Base-by-base conservation (phyloP, 2,888 invertebrate genomes). In the Elegia similella region DNA sequence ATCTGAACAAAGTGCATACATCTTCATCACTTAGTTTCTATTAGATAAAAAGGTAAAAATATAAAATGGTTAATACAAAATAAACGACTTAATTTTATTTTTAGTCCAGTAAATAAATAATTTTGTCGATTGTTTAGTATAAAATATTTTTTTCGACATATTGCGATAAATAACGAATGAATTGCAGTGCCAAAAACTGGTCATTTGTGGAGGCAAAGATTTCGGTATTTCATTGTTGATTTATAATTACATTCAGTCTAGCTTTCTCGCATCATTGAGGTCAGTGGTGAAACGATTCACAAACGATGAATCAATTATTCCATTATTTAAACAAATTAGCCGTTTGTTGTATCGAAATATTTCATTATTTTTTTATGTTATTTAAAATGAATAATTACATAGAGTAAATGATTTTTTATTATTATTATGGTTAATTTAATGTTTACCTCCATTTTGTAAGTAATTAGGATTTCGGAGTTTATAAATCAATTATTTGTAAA, bases 281-380 rank as follows among this genome's bases (percentile, higher is more conserved):
- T 50, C 50, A 62, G 65, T 61, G 59, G 57, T 58, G 56, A 50
- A 50, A 38, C 23, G 50, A 50, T 50, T 50, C 50, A 50, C 16
- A 34, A 32, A 62, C 56, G 62, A 80, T 69, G 81, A 85, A 90
- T 86, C 86, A 86, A 88, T 84, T 88, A 90, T 91, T 91, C 90
- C 89, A 90, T 83, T 85, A 84, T 82, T 85, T 83, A 83, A 72
- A 78, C 69, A 71, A 75, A 78, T 78, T 81, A 84, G 82, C 76
- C 72, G 80, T 82, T 87, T 84, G 87, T 88, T 88, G 86, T 87
- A 85, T 82, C 81, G 79, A 85, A 84, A 84, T 87, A 76, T 87
- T 83, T 82, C 80, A 86, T 88, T 87, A 78, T 82, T 84, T 86
- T 88, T 87, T 84, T 86, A 86, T 87, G 80, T 87, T 88, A 88